phyloP scores from a whole-genome alignment of 2,888 invertebrate genomes.

The Phorcus lineatus region DNA sequence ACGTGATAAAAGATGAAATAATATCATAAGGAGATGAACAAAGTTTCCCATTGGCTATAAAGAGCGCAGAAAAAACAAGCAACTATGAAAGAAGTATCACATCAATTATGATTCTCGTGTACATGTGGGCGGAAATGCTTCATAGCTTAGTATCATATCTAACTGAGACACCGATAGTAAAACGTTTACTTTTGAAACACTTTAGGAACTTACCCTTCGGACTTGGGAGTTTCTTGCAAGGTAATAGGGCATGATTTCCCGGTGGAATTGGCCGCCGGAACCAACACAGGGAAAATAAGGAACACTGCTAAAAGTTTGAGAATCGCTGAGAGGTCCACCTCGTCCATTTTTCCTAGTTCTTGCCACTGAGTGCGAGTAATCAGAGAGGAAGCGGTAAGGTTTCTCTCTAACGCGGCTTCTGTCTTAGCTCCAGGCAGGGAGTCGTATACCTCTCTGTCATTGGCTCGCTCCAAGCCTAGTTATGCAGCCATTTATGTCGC shows the following conservation, averaged over 20 bases:
- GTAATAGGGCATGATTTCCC: background rate
- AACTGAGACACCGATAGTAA: background rate
- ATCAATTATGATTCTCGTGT: no score
- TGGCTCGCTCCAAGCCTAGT: background rate
- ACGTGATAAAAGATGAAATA: no score
- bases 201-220: background rate
- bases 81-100: no score
- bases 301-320: background rate
- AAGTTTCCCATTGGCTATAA: no score
- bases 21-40: no score
- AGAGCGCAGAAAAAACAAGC: no score
- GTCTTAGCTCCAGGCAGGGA: background rate
- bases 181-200: background rate
- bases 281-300: background rate
- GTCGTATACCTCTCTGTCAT: background rate
- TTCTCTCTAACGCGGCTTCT: background rate
- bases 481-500: background rate
- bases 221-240: background rate
- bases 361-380: background rate
- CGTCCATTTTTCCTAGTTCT: background rate
- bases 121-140: no score
- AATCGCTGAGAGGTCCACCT: background rate
- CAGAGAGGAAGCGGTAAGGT: background rate
- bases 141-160: no score
- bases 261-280: background rate